Evolutionary conservation across 2,888 invertebrate genomes (phyloP), one percentile per base, ranked within the genome.

Genomic region (Luperina testacea): DNA sequence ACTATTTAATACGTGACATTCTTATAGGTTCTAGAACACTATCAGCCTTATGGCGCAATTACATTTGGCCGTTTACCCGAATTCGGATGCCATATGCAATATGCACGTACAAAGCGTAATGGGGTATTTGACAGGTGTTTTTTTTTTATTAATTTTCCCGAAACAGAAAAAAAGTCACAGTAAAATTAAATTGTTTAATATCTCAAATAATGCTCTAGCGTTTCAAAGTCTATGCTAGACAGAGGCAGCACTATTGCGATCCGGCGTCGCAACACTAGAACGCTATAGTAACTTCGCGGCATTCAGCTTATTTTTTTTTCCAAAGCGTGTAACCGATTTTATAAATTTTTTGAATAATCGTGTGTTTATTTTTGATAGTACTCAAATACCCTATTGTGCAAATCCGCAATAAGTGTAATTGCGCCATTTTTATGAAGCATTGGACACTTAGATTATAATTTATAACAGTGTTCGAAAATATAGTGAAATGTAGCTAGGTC

Each of bases 1-100:
- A 57, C n/a, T 17, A 38, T 27, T 17, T 27, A 42, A 11, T 48
- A 45, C 42, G 53, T 75, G 53, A 45, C 17, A 9, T 76, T 77
- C 53, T 77, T 77, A 65, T 77, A 38, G 65, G 64, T 63, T 63
- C 27, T 75, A 63, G 42, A 75, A 64, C 42, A 27, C 32, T 42
- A 20, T 61, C 3, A 53, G 51, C 13, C 24, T 17, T 48, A 27
- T 32, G 75, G 17, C 27, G 20, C 15, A 20, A 51, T 75, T 59
- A 45, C n/a, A n/a, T 74, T 61, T 74, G 20, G 4, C 20, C 27
- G 27, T 69, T 27, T 27, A 63, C 64, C 27, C 45, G 7, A 27
- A 48, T 69, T 27, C 3, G 48, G 20, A 48, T 48, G 24, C 3
- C 24, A 57, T 57, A n/a, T 57, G 57, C 24, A 57, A 57, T n/a